Percentiles rank a stretch among this genome's conserved stretches.
phyloP scores from a whole-genome alignment of 2,888 invertebrate genomes.

The Acleris holmiana region DNA sequence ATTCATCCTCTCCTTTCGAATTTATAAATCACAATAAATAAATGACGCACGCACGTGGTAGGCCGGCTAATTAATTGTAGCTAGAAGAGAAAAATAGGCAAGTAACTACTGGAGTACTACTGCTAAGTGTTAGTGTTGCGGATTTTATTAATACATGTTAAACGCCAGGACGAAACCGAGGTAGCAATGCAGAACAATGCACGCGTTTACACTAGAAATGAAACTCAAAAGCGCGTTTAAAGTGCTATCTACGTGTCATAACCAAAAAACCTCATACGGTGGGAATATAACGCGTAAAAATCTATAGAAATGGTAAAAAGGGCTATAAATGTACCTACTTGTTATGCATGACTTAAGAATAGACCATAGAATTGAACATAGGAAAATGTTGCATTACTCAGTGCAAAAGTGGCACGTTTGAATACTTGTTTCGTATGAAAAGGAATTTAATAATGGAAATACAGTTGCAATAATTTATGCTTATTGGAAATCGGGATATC shows the following conservation, averaged over 20 bases:
- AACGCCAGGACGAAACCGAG: constrained; percentile 13
- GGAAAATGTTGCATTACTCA: background rate
- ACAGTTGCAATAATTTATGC: constrained; percentile 4
- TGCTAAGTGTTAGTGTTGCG: too few species aligned
- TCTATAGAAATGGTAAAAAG: too few species aligned
- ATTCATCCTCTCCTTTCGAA: too few species aligned
- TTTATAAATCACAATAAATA: too few species aligned
- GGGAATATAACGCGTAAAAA: too few species aligned
- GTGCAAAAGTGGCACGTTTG: background rate
- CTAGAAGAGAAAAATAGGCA: too few species aligned
- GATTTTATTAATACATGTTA: constrained; percentile 26
- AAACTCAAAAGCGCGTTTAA: constrained; percentile 18
- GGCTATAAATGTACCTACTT: too few species aligned
- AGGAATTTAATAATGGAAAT: constrained; percentile 1
- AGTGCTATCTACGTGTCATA: background rate
- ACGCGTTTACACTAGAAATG: constrained; percentile 29
- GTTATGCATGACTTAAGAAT: too few species aligned
- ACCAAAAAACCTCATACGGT: background rate
- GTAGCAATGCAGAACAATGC: constrained; percentile 31
- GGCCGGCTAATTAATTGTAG: too few species aligned
- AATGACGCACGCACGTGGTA: too few species aligned
- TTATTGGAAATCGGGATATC: background rate
- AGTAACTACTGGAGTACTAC: too few species aligned
- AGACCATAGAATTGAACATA: background rate
- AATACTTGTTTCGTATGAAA: background rate